Base-by-base conservation (phyloP, 2,113 vertebrate genomes). In the Monarcha castaneiventris region DNA sequence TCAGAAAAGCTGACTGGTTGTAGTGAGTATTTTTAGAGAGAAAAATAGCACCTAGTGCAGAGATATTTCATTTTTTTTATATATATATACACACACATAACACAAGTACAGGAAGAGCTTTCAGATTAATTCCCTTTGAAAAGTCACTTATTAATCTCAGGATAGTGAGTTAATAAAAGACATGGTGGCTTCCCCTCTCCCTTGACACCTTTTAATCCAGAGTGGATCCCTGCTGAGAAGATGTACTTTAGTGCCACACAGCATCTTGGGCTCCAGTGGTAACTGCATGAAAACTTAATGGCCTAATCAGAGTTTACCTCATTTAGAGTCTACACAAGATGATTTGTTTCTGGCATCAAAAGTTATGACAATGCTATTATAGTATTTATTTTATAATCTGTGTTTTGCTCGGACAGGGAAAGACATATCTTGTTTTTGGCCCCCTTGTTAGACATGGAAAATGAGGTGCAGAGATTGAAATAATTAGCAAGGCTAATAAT, bases 1-100 rank as follows among this genome's bases (percentile, higher is more conserved):
- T 56, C 20, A 80, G 43, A 87, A 84, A 93, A 68, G 25, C 13
- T 88, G 67, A 26, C 33, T 74, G 78, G 61, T 90, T 86, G 37
- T 44, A 48, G 5, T 39, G 33, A 52, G 22, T 85, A 61, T 71
- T 94, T 92, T 86, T 71, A 77, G 56, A 39, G 4, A 63, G 35
- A 86, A 39, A 91, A 87, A 81, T 37, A 10, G 22, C 29, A 89
- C 25, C 27, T 64, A 73, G 3, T 30, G 33, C 66, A 77, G 13
- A 79, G 3, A 26, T 37, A 54, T 33, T 83, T 58, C 63, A 55
- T 81, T 67, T 9, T 30, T 17, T 48, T 6, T 59, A 29, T 78
- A 21, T 22, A 48, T 48, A 21, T 26, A 27, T 6, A 30, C 68
- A 13, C 11, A 22, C 67, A 49, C 37, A 37, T 10, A 37, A 87